Evolutionary conservation across 2,797 vertebrate genomes (phyloP), one percentile per base, ranked within the genome.

Genomic region (Microctenopoma steveboyesi): DNA sequence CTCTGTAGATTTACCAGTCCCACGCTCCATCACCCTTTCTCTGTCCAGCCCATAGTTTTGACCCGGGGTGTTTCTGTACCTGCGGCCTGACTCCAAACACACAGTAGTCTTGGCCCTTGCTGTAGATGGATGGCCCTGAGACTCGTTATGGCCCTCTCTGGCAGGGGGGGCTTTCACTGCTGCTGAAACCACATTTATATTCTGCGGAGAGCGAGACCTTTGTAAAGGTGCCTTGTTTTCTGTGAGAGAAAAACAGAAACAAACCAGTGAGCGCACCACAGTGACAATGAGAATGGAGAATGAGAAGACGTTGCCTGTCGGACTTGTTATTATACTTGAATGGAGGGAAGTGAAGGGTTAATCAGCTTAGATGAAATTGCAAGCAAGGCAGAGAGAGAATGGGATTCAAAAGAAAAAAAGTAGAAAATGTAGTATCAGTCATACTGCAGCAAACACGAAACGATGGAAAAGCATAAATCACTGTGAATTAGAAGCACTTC

Each of bases 171-270:
- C 95, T 81, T 86, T 90, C 56, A 43, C 71, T 43, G 27, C 72
- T 61, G 90, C 86, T 15, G 88, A 92, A 72, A 85, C 92, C 78
- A 76, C 92, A 90, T 91, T 94, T 91, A 94, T 93, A 94, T 82
- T 96, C 95, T 94, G 93, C 86, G 93, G 94, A 1, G 92, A 95
- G 92, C 89, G 92, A 60, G 94, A 93, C 91, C 95, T 96, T 94
- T 97, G 96, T 81, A 94, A 86, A 81, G 93, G 94, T 76, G 90
- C 89, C 89, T 94, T 96, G 91, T 97, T 98, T 94, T 97, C 98
- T 99, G 94, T 61, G 78, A 85, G 82, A 71, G 85, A 62, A 92
- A 76, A 85, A 74, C 74, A 89, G 79, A 89, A 79, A 88, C 72
- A 77, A 73, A 81, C 28, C 39, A 35, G 64, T 82, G 65, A 88